Evolutionary conservation across 2,888 invertebrate species (phyloP).

Genomic region (Galerucella nymphaeae): DNA sequence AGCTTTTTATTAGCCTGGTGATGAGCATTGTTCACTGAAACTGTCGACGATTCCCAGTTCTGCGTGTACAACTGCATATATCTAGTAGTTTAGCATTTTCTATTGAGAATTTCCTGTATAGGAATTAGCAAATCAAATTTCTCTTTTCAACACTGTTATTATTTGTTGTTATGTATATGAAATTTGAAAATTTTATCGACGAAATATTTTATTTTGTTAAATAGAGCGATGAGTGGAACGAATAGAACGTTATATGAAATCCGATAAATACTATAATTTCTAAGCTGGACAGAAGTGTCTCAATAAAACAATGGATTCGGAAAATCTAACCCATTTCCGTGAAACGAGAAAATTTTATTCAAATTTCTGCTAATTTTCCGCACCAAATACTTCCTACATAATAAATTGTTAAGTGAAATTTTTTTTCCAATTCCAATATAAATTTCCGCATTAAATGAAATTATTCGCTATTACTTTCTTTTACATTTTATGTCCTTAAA

Average conservation of each 20-base stretch:
- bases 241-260: background rate
- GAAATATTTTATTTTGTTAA: slow-evolving; percentile 8
- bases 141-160: background rate
- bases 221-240: slow-evolving; percentile 6
- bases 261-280: background rate
- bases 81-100: background rate
- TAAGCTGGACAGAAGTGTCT: no score
- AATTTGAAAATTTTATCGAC: background rate
- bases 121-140: background rate
- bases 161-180: background rate
- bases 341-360: background rate
- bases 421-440: background rate
- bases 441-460: slow-evolving; percentile 6
- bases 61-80: no score
- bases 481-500: background rate
- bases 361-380: background rate
- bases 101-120: slow-evolving; percentile 2
- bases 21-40: no score
- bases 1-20: no score
- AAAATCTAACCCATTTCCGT: background rate
- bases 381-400: background rate
- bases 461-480: background rate
- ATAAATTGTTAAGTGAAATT: background rate
- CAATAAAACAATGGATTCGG: background rate
- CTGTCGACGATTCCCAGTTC: no score